Evolutionary conservation across 2,888 invertebrate genomes (phyloP).

Genomic region (Syrista parreyssii): DNA sequence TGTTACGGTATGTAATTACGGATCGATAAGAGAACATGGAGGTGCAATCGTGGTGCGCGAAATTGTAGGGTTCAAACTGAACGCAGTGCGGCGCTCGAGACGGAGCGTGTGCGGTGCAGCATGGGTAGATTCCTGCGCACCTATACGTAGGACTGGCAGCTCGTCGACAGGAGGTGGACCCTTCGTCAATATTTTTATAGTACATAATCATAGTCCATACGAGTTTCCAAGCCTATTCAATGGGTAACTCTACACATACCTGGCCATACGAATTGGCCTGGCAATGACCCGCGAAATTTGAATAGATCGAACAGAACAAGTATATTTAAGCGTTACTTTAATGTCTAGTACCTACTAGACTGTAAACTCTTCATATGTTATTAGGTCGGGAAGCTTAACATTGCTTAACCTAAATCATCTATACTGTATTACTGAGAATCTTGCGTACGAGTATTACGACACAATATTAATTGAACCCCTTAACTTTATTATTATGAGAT

Average conservation of each 20-base stretch:
- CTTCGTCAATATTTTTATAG: constrained; percentile 30
- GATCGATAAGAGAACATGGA: constrained; percentile 36
- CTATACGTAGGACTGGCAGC: constrained; percentile 19
- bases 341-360: background rate
- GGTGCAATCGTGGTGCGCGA: constrained; percentile 27
- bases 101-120: background rate
- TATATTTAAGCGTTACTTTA: constrained; percentile 26
- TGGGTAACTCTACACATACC: background rate
- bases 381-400: background rate
- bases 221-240: background rate
- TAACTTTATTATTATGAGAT: background rate
- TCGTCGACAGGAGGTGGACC: constrained; percentile 42
- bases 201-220: constrained; percentile 25
- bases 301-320: constrained; percentile 22
- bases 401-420: background rate
- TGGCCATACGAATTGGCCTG: background rate
- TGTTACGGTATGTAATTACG: constrained; percentile 43
- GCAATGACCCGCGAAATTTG: background rate
- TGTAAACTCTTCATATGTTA: background rate
- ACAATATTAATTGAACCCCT: background rate
- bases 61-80: constrained; percentile 41
- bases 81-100: constrained; percentile 5
- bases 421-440: background rate
- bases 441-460: background rate
- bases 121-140: background rate